Evolutionary conservation across 2,888 invertebrate species (phyloP).

Genomic region (Troides oblongomaculatus): DNA sequence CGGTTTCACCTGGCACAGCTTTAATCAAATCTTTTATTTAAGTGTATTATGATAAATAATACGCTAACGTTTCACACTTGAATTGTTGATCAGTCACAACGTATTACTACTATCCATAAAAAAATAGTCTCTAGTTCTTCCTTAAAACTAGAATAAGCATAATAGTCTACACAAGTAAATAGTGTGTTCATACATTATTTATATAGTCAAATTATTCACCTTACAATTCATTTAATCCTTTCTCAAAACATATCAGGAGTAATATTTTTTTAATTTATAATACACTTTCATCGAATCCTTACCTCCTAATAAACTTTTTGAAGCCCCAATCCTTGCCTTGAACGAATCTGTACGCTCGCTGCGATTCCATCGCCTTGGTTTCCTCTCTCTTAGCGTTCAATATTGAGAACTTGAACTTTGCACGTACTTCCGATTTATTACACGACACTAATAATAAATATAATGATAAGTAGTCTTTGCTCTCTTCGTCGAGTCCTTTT

Average conservation of each 20-base stretch:
- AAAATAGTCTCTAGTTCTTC: not conserved
- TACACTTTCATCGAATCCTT: conserved; percentile 36
- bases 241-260: not conserved
- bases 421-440: conserved; percentile 99
- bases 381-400: conserved; percentile 99
- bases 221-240: not conserved
- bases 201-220: not conserved
- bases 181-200: not conserved
- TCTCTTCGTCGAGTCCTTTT: conserved; percentile 99
- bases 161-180: not conserved
- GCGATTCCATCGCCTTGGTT: conserved; percentile 99
- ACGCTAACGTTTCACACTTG: not conserved
- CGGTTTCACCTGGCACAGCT: conserved; percentile 11
- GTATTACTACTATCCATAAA: not conserved
- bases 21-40: conserved; percentile 12
- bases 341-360: conserved; percentile 98
- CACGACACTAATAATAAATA: conserved; percentile 99
- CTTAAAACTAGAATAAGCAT: not conserved
- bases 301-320: conserved; percentile 97
- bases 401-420: conserved; percentile 99
- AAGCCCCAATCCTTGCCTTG: conserved; percentile 99
- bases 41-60: conserved; percentile 10
- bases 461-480: conserved; percentile 99
- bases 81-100: too few relatives aligned
- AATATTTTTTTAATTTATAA: not conserved